Percentiles rank a stretch among this genome's conserved stretches.
These are phyloP conservation scores for Anguilla obscura DNA, from an alignment of 2,797 vertebrate species.

Conservation along the genomic window DNA sequence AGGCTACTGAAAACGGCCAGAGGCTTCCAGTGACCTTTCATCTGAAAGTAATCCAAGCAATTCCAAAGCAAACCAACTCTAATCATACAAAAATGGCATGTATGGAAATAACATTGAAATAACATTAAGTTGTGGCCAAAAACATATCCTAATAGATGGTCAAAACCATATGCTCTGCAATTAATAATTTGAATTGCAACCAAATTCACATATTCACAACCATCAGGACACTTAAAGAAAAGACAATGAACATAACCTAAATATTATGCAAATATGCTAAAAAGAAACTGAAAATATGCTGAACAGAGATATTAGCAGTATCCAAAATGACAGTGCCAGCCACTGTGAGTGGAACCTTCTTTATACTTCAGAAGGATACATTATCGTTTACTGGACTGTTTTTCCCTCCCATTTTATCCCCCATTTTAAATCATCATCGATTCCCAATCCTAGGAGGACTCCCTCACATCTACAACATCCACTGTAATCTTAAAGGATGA, in stretches of 20 bases:
- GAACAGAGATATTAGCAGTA: not conserved
- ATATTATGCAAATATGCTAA: not conserved
- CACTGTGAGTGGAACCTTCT: not conserved
- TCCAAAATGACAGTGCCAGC: not conserved
- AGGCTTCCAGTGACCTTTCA: not conserved
- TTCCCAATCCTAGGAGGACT: too few species aligned
- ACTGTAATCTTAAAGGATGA: too few species aligned
- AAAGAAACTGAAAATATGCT: not conserved
- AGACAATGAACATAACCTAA: not conserved
- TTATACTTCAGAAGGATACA: too few species aligned
- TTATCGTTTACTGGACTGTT: not conserved
- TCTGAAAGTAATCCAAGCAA: not conserved
- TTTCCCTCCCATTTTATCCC: too few species aligned
- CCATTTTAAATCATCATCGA: too few species aligned
- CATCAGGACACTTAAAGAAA: not conserved
- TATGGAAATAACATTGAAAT: too few species aligned
- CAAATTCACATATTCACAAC: not conserved
- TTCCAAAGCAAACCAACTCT: not conserved
- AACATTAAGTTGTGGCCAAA: too few species aligned
- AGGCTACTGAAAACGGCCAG: not conserved
- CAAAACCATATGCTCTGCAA: not conserved
- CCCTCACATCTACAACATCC: too few species aligned
- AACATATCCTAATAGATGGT: too few species aligned
- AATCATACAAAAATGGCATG: not conserved
- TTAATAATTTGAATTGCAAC: not conserved